Conservation (phyloP, 2,113 vertebrate species). For the Rhagologus leucostigma region DNA sequence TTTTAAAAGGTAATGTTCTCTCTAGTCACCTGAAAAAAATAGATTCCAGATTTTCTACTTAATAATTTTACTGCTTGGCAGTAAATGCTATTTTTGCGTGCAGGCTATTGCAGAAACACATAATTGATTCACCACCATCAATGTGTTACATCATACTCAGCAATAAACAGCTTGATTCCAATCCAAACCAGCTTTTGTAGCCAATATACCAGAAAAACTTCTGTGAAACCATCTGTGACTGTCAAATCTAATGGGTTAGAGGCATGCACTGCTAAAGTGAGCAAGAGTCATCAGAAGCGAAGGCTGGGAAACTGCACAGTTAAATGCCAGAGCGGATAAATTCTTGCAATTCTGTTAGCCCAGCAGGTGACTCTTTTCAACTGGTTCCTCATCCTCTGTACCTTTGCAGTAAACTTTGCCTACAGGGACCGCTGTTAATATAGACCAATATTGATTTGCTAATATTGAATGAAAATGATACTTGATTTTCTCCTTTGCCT, state of each 20-base stretch:
- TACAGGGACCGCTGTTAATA: neutral
- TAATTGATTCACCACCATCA: constrained; percentile 60
- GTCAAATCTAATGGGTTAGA: constrained; percentile 31
- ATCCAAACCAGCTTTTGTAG: constrained; percentile 46
- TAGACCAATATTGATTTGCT: neutral
- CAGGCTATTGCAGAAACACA: constrained; percentile 35
- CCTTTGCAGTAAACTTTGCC: neutral
- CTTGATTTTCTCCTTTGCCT: neutral
- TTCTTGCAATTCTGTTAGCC: neutral
- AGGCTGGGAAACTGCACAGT: neutral
- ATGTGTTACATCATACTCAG: constrained; percentile 31
- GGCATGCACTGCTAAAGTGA: neutral
- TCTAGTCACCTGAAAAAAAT: constrained; percentile 52
- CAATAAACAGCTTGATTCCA: constrained; percentile 51
- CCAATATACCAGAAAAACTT: constrained; percentile 42
- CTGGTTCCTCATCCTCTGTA: neutral
- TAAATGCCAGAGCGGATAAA: neutral
- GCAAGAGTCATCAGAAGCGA: neutral
- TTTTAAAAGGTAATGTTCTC: constrained; percentile 33
- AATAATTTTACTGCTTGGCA: constrained; percentile 47
- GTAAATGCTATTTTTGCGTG: constrained; percentile 26
- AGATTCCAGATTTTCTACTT: constrained; percentile 54
- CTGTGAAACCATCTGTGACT: constrained; percentile 56
- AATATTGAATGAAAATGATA: neutral
- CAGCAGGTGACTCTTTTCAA: neutral